These are phyloP conservation scores for Trichoplusia ni DNA, from an alignment of 1,140 invertebrate species.

Conservation along the genomic window DNA sequence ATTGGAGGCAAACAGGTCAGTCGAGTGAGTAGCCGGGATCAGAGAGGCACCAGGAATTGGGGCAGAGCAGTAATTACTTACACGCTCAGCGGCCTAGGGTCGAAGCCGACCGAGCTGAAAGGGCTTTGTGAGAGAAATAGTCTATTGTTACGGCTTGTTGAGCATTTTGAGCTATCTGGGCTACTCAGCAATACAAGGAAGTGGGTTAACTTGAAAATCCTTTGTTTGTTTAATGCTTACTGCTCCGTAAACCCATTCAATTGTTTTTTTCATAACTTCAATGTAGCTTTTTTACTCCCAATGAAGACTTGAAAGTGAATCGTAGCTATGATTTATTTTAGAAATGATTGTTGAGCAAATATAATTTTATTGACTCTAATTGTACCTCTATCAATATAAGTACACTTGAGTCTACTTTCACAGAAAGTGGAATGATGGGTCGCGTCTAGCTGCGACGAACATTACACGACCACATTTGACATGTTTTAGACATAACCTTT, in stretches of 20 bases:
- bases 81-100: constrained; percentile 43
- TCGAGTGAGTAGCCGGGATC: constrained; percentile 36
- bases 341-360: too few species aligned
- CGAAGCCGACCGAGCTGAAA: constrained; percentile 51
- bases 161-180: constrained; percentile 34
- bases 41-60: constrained; percentile 51
- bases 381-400: constrained; percentile 23
- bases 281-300: not conserved
- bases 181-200: constrained; percentile 26
- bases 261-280: not conserved
- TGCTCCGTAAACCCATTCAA: not conserved
- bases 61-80: constrained; percentile 63
- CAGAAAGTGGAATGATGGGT: constrained; percentile 14
- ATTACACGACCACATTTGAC: too few species aligned
- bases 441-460: not conserved
- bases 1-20: constrained; percentile 56
- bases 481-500: too few species aligned
- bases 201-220: constrained; percentile 16
- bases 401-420: constrained; percentile 25
- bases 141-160: constrained; percentile 53
- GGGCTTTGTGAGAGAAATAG: constrained; percentile 51
- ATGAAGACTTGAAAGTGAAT: not conserved
- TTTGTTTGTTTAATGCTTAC: constrained; percentile 19
- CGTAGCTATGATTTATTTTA: too few species aligned
- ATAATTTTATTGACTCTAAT: too few species aligned